These are phyloP conservation scores for Diaprepes abbreviatus DNA, from an alignment of 2,888 invertebrate species.

Conservation along the genomic window DNA sequence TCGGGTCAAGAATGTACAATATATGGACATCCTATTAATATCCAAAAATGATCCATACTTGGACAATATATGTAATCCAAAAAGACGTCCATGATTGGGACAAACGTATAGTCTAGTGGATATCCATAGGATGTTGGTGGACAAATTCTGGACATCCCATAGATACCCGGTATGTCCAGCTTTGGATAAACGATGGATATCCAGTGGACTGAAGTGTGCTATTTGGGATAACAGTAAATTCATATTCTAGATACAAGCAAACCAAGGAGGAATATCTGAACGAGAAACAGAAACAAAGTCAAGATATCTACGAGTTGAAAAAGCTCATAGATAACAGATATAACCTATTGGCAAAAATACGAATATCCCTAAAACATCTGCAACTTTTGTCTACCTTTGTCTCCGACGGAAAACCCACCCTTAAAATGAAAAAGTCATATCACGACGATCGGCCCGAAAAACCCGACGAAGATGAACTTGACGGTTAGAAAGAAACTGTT, in stretches of 20 bases:
- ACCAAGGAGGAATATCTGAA: constrained; percentile 69
- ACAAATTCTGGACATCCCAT: too few species aligned
- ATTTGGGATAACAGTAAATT: neutral
- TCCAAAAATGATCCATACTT: too few species aligned
- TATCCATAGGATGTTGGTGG: too few species aligned
- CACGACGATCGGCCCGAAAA: constrained; percentile 22
- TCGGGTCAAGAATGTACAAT: too few species aligned
- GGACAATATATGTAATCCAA: too few species aligned
- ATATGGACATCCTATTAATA: too few species aligned
- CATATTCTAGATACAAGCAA: constrained; percentile 67
- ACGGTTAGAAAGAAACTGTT: constrained; percentile 48
- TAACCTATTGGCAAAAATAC: constrained; percentile 71
- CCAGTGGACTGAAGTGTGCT: too few species aligned
- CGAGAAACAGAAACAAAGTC: constrained; percentile 67
- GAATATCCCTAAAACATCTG: constrained; percentile 73
- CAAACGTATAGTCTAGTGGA: too few species aligned
- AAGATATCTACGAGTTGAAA: constrained; percentile 66
- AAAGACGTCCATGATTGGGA: too few species aligned
- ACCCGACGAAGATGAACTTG: constrained; percentile 56
- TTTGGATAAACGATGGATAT: too few species aligned
- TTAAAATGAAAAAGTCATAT: neutral
- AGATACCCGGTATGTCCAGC: too few species aligned
- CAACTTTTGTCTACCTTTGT: constrained; percentile 66
- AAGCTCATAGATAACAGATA: constrained; percentile 69
- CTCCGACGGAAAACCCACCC: constrained; percentile 34